Percentiles rank a stretch among this genome's conserved stretches.
phyloP scores from a whole-genome alignment of 2,797 vertebrate species.

The Spinus pinus region DNA sequence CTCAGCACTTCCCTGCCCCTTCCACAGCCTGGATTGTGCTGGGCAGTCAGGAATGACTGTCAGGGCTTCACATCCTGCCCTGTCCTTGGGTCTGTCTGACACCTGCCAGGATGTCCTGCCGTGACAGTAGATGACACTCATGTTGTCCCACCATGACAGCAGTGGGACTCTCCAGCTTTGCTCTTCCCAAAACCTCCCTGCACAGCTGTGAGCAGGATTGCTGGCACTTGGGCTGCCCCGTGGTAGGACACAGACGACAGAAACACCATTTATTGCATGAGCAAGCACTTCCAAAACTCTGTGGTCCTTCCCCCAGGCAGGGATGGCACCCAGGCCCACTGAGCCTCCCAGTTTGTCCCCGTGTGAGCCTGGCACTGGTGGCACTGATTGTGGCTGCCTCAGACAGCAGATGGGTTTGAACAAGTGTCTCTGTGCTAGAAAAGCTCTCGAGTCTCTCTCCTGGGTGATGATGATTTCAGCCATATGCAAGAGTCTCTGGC shows the following conservation, averaged over 20 bases:
- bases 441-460: neutral
- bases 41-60: fast-evolving
- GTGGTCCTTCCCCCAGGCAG: neutral
- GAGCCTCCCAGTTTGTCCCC: neutral
- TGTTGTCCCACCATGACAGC: neutral
- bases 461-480: neutral
- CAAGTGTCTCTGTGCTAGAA: neutral
- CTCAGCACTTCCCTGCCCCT: neutral
- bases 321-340: neutral
- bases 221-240: fast-evolving
- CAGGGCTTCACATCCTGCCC: fast-evolving
- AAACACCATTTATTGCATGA: neutral
- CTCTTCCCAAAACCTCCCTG: neutral
- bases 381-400: neutral
- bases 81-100: neutral
- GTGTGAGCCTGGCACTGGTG: neutral
- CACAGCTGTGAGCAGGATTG: neutral
- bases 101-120: neutral
- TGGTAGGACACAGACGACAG: neutral
- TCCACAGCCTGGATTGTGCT: neutral
- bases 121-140: too few relatives aligned
- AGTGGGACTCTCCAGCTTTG: neutral
- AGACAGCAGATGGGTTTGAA: constrained; percentile 38
- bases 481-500: neutral
- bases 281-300: neutral